Evolutionary conservation across 37 sponge, comb jelly and placozoan species (phyloP).

Genomic region (Ianthella basta): DNA sequence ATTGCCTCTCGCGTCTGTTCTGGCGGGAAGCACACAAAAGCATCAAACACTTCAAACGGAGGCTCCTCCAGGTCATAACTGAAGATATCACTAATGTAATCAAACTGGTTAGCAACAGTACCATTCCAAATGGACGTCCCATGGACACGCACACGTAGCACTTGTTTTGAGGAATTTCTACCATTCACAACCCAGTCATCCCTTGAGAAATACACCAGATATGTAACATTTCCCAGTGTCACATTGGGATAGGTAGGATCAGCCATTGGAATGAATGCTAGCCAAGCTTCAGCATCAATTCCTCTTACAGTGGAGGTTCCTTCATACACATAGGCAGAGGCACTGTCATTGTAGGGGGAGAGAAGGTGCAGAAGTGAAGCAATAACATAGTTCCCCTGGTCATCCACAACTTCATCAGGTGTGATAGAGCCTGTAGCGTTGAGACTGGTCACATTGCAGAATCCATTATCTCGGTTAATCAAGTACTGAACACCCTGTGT

Average conservation of each 20-base stretch:
- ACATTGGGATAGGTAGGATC: background rate
- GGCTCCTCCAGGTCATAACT: slow-evolving; percentile 36
- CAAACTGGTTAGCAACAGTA: background rate
- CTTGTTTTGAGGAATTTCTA: background rate
- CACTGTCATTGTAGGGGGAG: background rate
- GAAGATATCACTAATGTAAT: slow-evolving; percentile 1
- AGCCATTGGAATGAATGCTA: slow-evolving; percentile 30
- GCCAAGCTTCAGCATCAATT: slow-evolving; percentile 62
- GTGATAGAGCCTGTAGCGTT: background rate
- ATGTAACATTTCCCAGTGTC: slow-evolving; percentile 33
- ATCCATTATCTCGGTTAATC: slow-evolving; percentile 17
- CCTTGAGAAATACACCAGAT: slow-evolving; percentile 56
- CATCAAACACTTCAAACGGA: slow-evolving; percentile 55
- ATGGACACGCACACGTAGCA: background rate
- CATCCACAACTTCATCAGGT: slow-evolving; percentile 22
- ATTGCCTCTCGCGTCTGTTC: slow-evolving; percentile 3
- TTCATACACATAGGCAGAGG: slow-evolving; percentile 57
- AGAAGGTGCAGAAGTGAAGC: slow-evolving; percentile 13
- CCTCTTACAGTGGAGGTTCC: slow-evolving; percentile 62
- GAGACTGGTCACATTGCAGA: slow-evolving; percentile 11
- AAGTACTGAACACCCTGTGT: slow-evolving; percentile 42
- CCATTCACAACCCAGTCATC: background rate
- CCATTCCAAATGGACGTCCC: slow-evolving; percentile 8
- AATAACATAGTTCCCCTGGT: slow-evolving; percentile 7
- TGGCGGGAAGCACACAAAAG: slow-evolving; percentile 21